A percentile compares a stretch with the other conserved stretches of the same genome.
Evolutionary conservation across 2,888 invertebrate genomes (phyloP).

Genomic region (Caenorhabditis doughertyi): DNA sequence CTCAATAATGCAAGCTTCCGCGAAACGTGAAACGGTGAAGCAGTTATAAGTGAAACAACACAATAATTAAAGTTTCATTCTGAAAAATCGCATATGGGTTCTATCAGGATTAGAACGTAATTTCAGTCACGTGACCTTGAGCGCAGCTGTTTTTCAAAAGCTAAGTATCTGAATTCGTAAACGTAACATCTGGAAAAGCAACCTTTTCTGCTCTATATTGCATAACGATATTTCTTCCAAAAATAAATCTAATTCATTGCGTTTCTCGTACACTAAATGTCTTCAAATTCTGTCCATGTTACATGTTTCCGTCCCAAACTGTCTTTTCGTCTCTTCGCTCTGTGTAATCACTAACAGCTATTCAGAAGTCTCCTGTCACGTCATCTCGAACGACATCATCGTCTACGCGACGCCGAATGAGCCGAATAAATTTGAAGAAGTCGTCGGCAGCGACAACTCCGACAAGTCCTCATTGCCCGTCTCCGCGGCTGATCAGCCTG

Average conservation of each 20-base stretch:
- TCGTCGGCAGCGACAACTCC: conserved; percentile 46
- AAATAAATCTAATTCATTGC: neutral
- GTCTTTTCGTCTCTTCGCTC: conserved; percentile 4
- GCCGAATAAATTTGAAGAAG: conserved; percentile 51
- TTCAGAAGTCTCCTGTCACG: conserved; percentile 31
- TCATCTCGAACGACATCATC: conserved; percentile 13
- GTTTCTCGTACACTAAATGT: neutral
- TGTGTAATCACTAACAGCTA: conserved; percentile 19
- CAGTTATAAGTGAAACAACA: too few relatives aligned
- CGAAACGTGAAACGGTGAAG: too few relatives aligned
- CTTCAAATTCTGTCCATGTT: conserved; percentile 6
- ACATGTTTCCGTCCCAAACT: conserved; percentile 10
- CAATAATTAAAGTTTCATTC: too few relatives aligned
- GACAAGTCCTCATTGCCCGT: conserved; percentile 42
- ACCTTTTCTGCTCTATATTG: neutral
- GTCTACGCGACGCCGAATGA: conserved; percentile 44
- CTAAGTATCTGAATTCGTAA: too few relatives aligned
- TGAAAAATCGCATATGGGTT: too few relatives aligned
- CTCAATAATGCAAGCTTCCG: too few relatives aligned
- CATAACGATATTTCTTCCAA: too few relatives aligned
- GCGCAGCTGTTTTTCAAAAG: too few relatives aligned
- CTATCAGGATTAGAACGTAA: too few relatives aligned
- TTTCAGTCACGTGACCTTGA: too few relatives aligned
- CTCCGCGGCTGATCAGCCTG: conserved; percentile 43
- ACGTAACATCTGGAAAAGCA: too few relatives aligned